Evolutionary conservation across 30 jellyfish, hydroid and myxozoan genomes (phyloP), one percentile per base, ranked within the genome.

Genomic region (Cassiopea xamachana): DNA sequence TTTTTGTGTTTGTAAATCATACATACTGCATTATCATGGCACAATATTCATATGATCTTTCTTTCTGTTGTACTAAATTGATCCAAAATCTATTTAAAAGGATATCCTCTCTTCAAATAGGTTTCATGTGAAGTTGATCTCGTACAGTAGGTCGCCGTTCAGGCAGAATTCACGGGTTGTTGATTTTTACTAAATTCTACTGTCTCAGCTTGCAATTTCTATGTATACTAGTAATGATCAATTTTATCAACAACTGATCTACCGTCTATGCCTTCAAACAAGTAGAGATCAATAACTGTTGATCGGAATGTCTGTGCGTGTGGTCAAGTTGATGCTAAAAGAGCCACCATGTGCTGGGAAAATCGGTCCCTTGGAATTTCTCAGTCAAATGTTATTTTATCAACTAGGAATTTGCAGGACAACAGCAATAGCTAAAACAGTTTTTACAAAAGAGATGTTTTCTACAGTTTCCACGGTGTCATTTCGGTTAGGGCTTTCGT

Each of bases 31-130:
- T 68, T 82, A 82, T 69, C 90, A 5, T 19, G 18, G 9, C 15
- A 64, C 75, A 82, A 82, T 82, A 82, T 82, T 47, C 75, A 69
- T 82, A 45, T 82, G 90, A 82, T 82, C 90, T 82, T 82, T 82
- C 87, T 18, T 82, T 82, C 51, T 64, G 67, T 82, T 17, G 73
- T 68, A 45, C 68, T 39, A 64, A 82, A 82, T 48, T 72, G 90
- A 82, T 82, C 80, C 90, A 73, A 82, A 82, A 82, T 55, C 75
- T 61, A 73, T 82, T 45, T 45, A 58, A 69, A 82, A 69, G 39
- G 90, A 67, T 82, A 82, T 82, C 81, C 71, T 70, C 67, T n/a
- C 4, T 50, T 82, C 69, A 50, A 43, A 69, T 64, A 70, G 71
- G 1, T 62, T 70, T 82, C 90, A 72, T 82, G 90, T 82, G 90